A percentile compares a stretch with the other conserved stretches of the same genome.
These are phyloP conservation scores for Papilio dardanus DNA, from an alignment of 1,140 invertebrate species.

Conservation along the genomic window DNA sequence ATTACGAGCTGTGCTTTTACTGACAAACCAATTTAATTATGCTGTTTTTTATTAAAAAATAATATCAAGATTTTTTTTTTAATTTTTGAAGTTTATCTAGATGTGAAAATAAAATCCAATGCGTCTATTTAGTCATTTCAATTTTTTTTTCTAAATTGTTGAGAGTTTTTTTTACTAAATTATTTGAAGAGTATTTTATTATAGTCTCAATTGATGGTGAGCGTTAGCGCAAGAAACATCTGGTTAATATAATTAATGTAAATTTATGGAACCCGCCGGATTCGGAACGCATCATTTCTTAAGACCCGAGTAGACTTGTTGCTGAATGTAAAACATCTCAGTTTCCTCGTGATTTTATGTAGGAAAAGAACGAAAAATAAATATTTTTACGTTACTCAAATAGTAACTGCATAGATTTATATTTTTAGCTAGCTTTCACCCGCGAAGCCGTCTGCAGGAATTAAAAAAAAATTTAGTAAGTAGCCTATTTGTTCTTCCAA, in stretches of 20 bases:
- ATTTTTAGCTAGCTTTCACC: too few species aligned
- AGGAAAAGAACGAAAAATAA: neutral
- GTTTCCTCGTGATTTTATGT: neutral
- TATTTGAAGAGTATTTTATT: constrained; percentile 40
- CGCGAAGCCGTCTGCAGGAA: too few species aligned
- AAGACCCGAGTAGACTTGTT: constrained; percentile 50
- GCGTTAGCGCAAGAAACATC: constrained; percentile 50
- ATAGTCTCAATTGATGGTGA: constrained; percentile 51
- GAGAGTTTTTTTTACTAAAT: constrained; percentile 23
- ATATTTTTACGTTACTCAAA: neutral
- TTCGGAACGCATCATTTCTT: constrained; percentile 46
- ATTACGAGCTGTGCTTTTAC: neutral
- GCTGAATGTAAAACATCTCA: constrained; percentile 40
- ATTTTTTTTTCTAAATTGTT: constrained; percentile 39
- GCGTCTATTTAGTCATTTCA: neutral
- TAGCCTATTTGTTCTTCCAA: too few species aligned
- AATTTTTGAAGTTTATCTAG: neutral
- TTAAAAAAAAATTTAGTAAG: too few species aligned
- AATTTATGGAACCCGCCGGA: constrained; percentile 59
- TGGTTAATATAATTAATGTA: constrained; percentile 58
- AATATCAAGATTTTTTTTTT: neutral
- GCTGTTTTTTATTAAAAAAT: neutral
- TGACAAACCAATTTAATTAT: neutral
- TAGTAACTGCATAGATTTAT: neutral
- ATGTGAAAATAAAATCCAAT: constrained; percentile 1